A percentile compares a stretch with the other conserved stretches of the same genome.
Conservation (phyloP, 1,140 invertebrate genomes). For the Daktulosphaira vitifoliae region DNA sequence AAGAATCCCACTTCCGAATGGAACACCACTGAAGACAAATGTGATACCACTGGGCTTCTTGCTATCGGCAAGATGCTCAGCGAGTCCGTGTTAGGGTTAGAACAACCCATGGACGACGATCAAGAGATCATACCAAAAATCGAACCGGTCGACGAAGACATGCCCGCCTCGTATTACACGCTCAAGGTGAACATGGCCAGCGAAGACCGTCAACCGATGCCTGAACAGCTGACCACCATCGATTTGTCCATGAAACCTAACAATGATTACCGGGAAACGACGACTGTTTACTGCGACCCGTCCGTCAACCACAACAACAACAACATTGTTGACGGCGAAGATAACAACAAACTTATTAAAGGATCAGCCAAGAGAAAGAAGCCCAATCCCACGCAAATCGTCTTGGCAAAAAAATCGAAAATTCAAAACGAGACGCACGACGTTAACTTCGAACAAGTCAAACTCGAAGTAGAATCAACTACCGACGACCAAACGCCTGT, state of each 20-base stretch:
- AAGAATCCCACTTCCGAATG: constrained; percentile 37
- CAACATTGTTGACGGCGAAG: neutral
- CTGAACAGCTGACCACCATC: constrained; percentile 10
- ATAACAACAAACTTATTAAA: neutral
- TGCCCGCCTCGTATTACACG: constrained; percentile 1
- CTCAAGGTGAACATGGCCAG: constrained; percentile 18
- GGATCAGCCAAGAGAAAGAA: constrained; percentile 28
- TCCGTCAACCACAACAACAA: constrained; percentile 4
- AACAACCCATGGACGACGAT: constrained; percentile 42
- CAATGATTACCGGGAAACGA: constrained; percentile 3
- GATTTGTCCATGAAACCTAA: constrained; percentile 16
- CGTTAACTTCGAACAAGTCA: too few relatives aligned
- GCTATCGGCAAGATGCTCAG: constrained; percentile 41
- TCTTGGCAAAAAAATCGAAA: constrained; percentile 16
- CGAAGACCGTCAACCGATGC: constrained; percentile 8
- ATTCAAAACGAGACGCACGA: neutral
- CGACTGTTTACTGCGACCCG: constrained; percentile 17
- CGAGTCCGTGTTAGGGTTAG: constrained; percentile 43
- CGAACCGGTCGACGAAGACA: constrained; percentile 24
- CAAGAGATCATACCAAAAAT: constrained; percentile 28
- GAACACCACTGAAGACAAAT: constrained; percentile 30
- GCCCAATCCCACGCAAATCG: constrained; percentile 19
- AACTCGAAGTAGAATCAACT: too few relatives aligned
- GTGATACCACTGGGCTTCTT: constrained; percentile 36
- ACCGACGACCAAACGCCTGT: neutral